Evolutionary conservation across 2,113 vertebrate species (phyloP).

Genomic region (Corynorhinus townsendii): DNA sequence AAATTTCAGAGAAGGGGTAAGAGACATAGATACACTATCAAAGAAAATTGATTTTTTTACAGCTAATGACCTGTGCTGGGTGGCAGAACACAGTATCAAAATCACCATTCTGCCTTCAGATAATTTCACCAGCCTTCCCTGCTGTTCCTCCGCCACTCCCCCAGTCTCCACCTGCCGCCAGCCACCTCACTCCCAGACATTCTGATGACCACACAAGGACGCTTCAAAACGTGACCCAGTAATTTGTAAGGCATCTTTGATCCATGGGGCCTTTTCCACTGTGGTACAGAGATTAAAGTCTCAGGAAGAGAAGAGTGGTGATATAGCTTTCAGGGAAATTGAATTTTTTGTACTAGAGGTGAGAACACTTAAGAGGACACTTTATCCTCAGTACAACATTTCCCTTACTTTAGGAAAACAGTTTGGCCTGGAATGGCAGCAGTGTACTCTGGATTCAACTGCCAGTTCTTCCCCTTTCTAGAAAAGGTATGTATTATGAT

Average conservation of each 20-base stretch:
- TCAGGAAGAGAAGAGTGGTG: slow-evolving; percentile 56
- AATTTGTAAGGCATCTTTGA: slow-evolving; percentile 59
- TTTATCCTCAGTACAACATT: slow-evolving; percentile 49
- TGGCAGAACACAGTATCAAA: slow-evolving; percentile 60
- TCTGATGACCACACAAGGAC: slow-evolving; percentile 39
- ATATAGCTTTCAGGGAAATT: slow-evolving; percentile 61
- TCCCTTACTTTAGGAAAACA: slow-evolving; percentile 56
- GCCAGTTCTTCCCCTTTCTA: not conserved
- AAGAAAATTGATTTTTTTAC: slow-evolving; percentile 73
- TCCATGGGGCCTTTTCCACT: slow-evolving; percentile 33
- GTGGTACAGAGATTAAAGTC: slow-evolving; percentile 65
- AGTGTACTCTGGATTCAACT: not conserved
- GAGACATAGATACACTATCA: slow-evolving; percentile 60
- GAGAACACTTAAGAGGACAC: slow-evolving; percentile 62
- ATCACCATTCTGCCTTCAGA: slow-evolving; percentile 59
- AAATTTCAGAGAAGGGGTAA: slow-evolving; percentile 66
- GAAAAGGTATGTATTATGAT: slow-evolving; percentile 1
- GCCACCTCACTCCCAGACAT: slow-evolving; percentile 18
- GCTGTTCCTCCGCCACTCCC: slow-evolving; percentile 47
- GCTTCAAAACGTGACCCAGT: slow-evolving; percentile 50
- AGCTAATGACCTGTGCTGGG: slow-evolving; percentile 68
- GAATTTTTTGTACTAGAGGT: slow-evolving; percentile 66
- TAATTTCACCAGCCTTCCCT: slow-evolving; percentile 57
- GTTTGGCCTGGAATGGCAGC: slow-evolving; percentile 34
- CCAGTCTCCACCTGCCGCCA: slow-evolving; percentile 36